phyloP scores from a whole-genome alignment of 92 coral and sea anemone species.

The Zoanthus sociatus region DNA sequence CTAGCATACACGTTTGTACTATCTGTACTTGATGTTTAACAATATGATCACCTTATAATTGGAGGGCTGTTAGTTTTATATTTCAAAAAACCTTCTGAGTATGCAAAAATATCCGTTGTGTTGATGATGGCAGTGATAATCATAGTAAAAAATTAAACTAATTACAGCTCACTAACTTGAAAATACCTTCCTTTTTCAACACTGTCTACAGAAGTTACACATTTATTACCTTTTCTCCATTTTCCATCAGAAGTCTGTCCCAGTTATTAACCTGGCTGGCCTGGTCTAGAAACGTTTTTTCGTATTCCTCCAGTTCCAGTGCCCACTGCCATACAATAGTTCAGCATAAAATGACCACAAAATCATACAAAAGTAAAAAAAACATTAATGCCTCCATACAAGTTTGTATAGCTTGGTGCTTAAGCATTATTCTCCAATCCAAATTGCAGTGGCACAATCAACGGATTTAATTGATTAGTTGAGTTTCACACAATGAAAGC shows the following conservation, averaged over 20 bases:
- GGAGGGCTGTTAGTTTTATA: no score
- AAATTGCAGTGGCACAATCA: no score
- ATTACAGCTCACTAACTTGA: background rate
- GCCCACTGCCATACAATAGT: constrained; percentile 75
- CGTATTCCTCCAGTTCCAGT: constrained; percentile 84
- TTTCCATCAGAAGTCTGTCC: constrained; percentile 97
- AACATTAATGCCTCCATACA: no score
- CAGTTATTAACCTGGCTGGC: constrained; percentile 92
- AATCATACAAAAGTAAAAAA: background rate
- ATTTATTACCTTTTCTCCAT: constrained; percentile 88
- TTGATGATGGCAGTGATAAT: no score
- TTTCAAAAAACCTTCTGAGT: no score
- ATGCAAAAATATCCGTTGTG: no score
- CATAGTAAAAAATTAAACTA: no score
- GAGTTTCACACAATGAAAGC: no score
- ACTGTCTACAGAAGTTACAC: background rate
- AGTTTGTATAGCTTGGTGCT: no score
- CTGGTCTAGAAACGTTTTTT: constrained; percentile 89
- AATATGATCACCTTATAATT: no score
- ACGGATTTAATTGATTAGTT: no score
- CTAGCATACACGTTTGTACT: background rate
- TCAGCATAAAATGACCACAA: background rate
- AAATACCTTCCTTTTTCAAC: background rate
- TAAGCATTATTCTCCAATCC: background rate
- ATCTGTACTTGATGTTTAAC: no score